These are phyloP conservation scores for Morus bassanus DNA, from an alignment of 2,797 vertebrate species.

Conservation along the genomic window DNA sequence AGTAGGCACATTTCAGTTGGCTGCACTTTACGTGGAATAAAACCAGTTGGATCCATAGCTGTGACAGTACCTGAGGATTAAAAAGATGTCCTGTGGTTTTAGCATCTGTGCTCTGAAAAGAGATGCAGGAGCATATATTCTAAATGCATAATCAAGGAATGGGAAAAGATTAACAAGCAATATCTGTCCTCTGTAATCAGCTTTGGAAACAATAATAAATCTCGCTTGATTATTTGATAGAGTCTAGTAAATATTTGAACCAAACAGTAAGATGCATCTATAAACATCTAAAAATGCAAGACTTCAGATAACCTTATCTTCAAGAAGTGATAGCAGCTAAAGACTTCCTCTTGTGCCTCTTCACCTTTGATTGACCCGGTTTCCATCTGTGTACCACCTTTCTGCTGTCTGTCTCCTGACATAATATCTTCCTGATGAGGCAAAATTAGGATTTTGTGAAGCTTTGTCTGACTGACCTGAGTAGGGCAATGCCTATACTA, in stretches of 20 bases:
- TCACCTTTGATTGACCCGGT: not conserved
- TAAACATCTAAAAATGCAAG: not conserved
- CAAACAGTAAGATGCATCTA: not conserved
- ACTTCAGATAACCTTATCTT: not conserved
- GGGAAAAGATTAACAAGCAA: constrained; percentile 39
- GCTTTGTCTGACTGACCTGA: not conserved
- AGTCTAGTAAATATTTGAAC: not conserved
- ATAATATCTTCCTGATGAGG: not conserved
- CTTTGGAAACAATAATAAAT: constrained; percentile 25
- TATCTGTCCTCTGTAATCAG: constrained; percentile 36
- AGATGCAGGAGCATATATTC: not conserved
- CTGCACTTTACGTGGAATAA: constrained; percentile 40
- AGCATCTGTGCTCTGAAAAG: constrained; percentile 60
- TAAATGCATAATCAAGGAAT: constrained; percentile 55
- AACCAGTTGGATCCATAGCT: constrained; percentile 49
- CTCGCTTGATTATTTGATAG: not conserved
- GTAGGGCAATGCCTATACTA: not conserved
- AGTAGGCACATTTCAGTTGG: constrained; percentile 29
- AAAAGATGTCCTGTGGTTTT: constrained; percentile 60
- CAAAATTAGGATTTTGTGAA: not conserved
- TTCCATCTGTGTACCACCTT: not conserved
- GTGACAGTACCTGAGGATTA: constrained; percentile 62
- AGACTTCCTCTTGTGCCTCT: not conserved
- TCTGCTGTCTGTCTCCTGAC: not conserved
- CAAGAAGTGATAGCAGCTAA: not conserved